Percentiles rank a stretch among this genome's conserved stretches.
phyloP scores from a whole-genome alignment of 2,888 invertebrate species.

The Atethmia centrago region DNA sequence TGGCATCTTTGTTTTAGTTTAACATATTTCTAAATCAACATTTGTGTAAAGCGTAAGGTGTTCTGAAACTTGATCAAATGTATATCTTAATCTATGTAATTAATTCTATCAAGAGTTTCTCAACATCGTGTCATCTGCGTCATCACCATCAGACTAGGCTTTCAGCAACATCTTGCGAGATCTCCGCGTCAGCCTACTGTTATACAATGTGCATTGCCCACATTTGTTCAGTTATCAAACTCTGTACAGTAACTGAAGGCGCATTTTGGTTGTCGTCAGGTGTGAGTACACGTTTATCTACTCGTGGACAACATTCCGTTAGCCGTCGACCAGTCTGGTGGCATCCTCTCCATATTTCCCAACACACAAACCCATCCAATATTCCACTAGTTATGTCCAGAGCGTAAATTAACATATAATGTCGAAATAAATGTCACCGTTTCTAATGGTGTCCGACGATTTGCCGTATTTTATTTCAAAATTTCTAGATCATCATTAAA shows the following conservation, averaged over 20 bases:
- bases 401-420: conserved; percentile 62
- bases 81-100: conserved; percentile 47
- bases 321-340: conserved; percentile 54
- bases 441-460: conserved; percentile 62
- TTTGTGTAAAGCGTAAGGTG: conserved; percentile 29
- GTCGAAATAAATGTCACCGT: conserved; percentile 65
- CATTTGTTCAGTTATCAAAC: background rate
- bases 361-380: conserved; percentile 44
- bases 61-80: conserved; percentile 54
- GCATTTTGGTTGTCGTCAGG: background rate
- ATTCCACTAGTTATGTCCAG: conserved; percentile 38
- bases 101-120: conserved; percentile 44
- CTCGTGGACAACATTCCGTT: conserved; percentile 42
- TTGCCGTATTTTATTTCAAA: conserved; percentile 65
- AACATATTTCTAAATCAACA: conserved; percentile 52
- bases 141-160: conserved; percentile 2
- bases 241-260: background rate
- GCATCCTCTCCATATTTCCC: conserved; percentile 45
- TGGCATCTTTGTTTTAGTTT: conserved; percentile 52
- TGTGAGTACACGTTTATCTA: conserved; percentile 12
- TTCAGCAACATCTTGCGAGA: conserved; percentile 10
- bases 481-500: conserved; percentile 66
- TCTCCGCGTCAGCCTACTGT: background rate
- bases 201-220: background rate
- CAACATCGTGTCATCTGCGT: conserved; percentile 34